Base-by-base conservation (phyloP, 2,113 vertebrate species). In the Brachyhypopomus gauderio region DNA sequence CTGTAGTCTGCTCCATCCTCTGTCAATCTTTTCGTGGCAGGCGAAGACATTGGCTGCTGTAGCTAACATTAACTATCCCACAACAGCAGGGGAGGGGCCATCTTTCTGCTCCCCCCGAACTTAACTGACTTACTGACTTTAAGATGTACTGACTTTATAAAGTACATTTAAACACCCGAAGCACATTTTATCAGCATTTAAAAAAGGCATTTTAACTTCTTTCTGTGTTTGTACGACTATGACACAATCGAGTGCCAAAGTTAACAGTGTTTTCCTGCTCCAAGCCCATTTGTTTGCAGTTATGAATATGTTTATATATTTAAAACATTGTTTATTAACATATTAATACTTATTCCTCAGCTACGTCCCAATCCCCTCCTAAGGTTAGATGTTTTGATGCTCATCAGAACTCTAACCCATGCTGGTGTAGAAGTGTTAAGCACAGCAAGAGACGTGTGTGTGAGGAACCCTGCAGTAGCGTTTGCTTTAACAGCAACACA, bases 21-120 rank as follows among this genome's bases (percentile, higher is more conserved):
- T 75, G 48, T 81, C 63, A 72, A 64, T 30, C 30, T 83, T 70
- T 78, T 20, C 7, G 9, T 45, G 7, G 7, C 16, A 58, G 71
- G 30, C 75, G 71, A 77, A 78, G 64, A 63, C 48, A 83, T 86
- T 80, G 69, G 30, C 79, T 58, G 60, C 38, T 38, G 72, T 75
- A 56, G 55, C 71, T 17, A 27, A 19, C 48, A 25, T 22, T 23
- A 45, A 38, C 25, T 41, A 12, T 63, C 34, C 30, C 56, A 75
- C 20, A 30, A 20, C 11, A 59, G 17, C 52, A 38, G 16, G 7
- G 45, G 45, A 52, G 45, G 14, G 9, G 45, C 8, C 12, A 52
- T 52, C 1, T 52, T 52, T 52, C 45, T 52, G 45, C 30, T n/a
- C 30, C 30, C 30, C 30, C 30, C 3, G 1, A 30, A 30, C 2